phyloP scores from a whole-genome alignment of 2,113 vertebrate genomes.

The Brachionichthys hirsutus region DNA sequence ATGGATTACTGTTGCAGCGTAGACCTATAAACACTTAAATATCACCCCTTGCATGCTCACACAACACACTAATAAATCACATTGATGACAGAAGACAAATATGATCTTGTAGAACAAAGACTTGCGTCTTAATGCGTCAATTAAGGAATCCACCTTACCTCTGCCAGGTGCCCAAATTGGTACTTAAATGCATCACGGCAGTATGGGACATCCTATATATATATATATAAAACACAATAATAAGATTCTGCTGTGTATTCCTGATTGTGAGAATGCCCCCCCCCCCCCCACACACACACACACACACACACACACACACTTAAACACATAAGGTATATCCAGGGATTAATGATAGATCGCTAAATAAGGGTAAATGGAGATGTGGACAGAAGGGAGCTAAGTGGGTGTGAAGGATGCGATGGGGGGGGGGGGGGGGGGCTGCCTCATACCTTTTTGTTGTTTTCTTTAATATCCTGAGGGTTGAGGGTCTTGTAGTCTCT shows the following conservation, averaged over 20 bases:
- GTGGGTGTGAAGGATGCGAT: constrained; percentile 66
- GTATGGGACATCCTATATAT: constrained; percentile 43
- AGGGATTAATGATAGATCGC: constrained; percentile 68
- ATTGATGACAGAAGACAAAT: constrained; percentile 12
- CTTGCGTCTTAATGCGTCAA: constrained; percentile 3
- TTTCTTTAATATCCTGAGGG: constrained; percentile 99
- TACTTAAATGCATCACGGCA: constrained; percentile 34
- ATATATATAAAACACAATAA: constrained; percentile 67
- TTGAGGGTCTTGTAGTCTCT: constrained; percentile 99
- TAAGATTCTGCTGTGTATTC: constrained; percentile 34
- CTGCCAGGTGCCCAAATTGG: constrained; percentile 57
- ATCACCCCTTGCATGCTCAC: background rate
- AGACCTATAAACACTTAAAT: background rate
- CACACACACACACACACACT: too few species aligned
- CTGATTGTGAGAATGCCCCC: constrained; percentile 5
- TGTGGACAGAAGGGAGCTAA: constrained; percentile 55
- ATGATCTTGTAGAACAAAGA: constrained; percentile 4
- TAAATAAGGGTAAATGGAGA: constrained; percentile 65
- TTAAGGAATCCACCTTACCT: constrained; percentile 57
- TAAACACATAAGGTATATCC: constrained; percentile 1
- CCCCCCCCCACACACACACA: background rate
- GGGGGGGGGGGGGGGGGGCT: too few species aligned
- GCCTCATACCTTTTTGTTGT: constrained; percentile 99
- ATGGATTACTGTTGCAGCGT: background rate
- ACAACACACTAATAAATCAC: background rate